A percentile compares a stretch with the other conserved stretches of the same genome.
Conservation (phyloP, 2,797 vertebrate genomes). For the Potorous gilbertii region DNA sequence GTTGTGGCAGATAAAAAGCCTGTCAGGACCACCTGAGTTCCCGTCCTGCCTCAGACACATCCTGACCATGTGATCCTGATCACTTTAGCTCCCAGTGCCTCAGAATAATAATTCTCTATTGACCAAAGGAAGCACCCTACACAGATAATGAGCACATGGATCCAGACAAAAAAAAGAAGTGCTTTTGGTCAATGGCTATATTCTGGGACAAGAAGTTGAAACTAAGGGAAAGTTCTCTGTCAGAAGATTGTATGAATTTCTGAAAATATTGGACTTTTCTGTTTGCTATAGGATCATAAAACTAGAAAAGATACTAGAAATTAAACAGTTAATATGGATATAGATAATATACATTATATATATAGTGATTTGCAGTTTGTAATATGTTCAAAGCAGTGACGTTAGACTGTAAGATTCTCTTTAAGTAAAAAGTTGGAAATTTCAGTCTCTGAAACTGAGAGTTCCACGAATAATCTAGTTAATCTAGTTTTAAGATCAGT, state of each 20-base stretch:
- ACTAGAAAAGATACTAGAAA: constrained; percentile 50
- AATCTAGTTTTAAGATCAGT: neutral
- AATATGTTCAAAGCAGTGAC: neutral
- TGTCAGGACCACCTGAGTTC: neutral
- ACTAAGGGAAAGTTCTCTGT: constrained; percentile 48
- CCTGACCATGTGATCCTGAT: neutral
- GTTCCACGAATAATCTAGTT: neutral
- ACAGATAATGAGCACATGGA: neutral
- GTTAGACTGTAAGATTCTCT: constrained; percentile 58
- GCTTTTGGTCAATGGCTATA: constrained; percentile 11
- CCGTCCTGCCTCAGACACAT: neutral
- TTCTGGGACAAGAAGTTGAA: constrained; percentile 54
- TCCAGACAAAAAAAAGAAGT: neutral
- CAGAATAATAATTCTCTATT: neutral
- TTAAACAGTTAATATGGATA: neutral
- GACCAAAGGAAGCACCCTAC: neutral
- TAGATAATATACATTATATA: too few relatives aligned
- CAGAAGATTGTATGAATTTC: constrained; percentile 49
- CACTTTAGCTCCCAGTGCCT: neutral
- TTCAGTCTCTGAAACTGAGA: neutral
- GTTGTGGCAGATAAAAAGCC: neutral
- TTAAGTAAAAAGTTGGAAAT: constrained; percentile 38
- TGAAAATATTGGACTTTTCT: constrained; percentile 43
- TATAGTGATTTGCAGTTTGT: constrained; percentile 28
- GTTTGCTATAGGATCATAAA: constrained; percentile 33